Base-by-base conservation (phyloP, 2,797 vertebrate species). In the Valencia hispanica region DNA sequence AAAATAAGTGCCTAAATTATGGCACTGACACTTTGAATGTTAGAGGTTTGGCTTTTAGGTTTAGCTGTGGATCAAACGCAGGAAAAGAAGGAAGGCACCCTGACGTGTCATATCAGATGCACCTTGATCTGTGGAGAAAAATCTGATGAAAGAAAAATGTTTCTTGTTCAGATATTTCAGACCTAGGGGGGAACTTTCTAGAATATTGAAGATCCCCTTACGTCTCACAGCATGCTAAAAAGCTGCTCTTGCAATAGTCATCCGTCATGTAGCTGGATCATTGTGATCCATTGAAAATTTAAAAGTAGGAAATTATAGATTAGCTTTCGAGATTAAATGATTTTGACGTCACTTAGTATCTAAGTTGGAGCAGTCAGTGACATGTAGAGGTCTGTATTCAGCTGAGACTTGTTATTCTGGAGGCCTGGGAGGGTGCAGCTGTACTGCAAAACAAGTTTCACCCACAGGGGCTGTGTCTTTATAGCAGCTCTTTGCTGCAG, bases 381-480 rank as follows among this genome's bases (percentile, higher is more conserved):
- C 25, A 39, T 57, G 34, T 63, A 45, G 53, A 70, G n/a, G 76
- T 74, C 34, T 14, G 30, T 77, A 89, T 81, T 88, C 90, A 89
- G 73, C 39, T 25, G 92, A 80, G 93, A 92, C 90, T 91, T 80
- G 69, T 93, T 93, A 92, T 83, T 80, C 76, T 76, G 70, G 80
- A 84, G 61, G 69, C 72, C 74, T 18, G 70, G 75, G 76, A 87
- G 77, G 75, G 39, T 39, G 70, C 69, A 70, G 63, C 32, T 68
- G 69, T 34, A 77, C 80, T 76, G 70, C 78, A 88, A 89, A 93
- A 93, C 89, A 90, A 83, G 74, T 9, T 55, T 34, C 79, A 70
- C 79, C 90, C 71, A 76, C 75, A 73, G 88, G 87, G 87, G 84
- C 63, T 32, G 70, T 53, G 78, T 89, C 85, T 79, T 70, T 22